Conservation (phyloP, 2,797 vertebrate genomes). For the Luscinia luscinia region DNA sequence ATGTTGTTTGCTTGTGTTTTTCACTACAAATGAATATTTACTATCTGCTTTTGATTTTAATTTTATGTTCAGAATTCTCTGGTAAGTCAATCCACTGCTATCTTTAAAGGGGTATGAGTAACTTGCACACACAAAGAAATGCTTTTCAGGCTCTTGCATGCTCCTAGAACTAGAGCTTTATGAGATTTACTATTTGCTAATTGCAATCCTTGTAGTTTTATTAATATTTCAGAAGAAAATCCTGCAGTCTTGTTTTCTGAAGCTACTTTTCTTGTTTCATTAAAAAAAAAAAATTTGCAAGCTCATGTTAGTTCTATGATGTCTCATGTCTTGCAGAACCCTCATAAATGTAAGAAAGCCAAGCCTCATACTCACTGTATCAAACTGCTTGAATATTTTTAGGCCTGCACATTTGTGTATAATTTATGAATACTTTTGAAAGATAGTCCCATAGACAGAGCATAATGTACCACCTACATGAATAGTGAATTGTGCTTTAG, state of each 20-base stretch:
- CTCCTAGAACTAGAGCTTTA: background rate
- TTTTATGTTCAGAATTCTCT: background rate
- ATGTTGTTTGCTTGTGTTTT: background rate
- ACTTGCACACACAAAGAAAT: background rate
- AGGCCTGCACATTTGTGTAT: slow-evolving; percentile 4
- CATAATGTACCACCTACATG: background rate
- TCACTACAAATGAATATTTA: background rate
- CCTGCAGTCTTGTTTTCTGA: background rate
- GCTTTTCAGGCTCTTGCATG: background rate
- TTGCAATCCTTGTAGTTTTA: background rate
- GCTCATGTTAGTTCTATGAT: background rate
- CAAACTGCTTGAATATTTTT: slow-evolving; percentile 41
- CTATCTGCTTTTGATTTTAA: background rate
- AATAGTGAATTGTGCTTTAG: slow-evolving; percentile 10
- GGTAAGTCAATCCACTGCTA: background rate
- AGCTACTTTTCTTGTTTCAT: background rate
- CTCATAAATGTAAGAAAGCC: background rate
- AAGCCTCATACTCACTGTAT: background rate
- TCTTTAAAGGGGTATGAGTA: background rate
- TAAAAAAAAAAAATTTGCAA: background rate
- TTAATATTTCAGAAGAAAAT: background rate
- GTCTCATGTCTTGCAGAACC: background rate
- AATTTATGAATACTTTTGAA: slow-evolving; percentile 54
- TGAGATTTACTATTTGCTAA: background rate
- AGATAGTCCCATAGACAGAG: background rate